phyloP scores from a whole-genome alignment of 2,113 vertebrate genomes.

The Odontesthes bonariensis region DNA sequence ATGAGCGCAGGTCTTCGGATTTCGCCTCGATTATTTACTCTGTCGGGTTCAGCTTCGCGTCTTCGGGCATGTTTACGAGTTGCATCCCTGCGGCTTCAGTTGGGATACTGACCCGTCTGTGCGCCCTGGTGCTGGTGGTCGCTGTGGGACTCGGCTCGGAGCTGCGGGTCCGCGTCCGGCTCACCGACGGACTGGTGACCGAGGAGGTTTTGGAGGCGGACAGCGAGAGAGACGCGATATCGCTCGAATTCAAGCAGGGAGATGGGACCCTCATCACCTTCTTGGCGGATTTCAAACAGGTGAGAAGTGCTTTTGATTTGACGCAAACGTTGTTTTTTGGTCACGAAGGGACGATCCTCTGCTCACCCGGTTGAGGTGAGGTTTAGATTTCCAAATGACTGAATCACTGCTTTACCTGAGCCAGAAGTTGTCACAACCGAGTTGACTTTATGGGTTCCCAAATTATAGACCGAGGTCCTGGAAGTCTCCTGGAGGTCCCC shows the following conservation, averaged over 20 bases:
- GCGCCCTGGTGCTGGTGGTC: slow-evolving; percentile 65
- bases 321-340: not conserved
- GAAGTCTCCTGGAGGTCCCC: slow-evolving; percentile 4
- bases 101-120: slow-evolving; percentile 65
- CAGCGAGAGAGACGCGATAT: slow-evolving; percentile 88
- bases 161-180: slow-evolving; percentile 90
- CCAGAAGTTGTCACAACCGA: not conserved
- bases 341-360: too few relatives aligned
- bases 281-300: slow-evolving; percentile 93
- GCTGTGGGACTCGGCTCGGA: slow-evolving; percentile 78
- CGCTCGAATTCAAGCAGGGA: slow-evolving; percentile 90
- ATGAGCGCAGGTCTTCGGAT: slow-evolving; percentile 59
- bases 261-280: slow-evolving; percentile 94
- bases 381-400: not conserved
- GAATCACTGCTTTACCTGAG: not conserved
- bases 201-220: slow-evolving; percentile 95
- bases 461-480: not conserved
- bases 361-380: too few relatives aligned
- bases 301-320: slow-evolving; percentile 65
- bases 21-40: slow-evolving; percentile 47
- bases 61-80: slow-evolving; percentile 79
- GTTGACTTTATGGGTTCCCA: not conserved
- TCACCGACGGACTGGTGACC: slow-evolving; percentile 90
- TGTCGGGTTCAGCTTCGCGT: slow-evolving; percentile 56
- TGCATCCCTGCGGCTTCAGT: slow-evolving; percentile 60